A percentile compares a stretch with the other conserved stretches of the same genome.
Conservation (phyloP, 1,140 invertebrate species). For the Adelges cooleyi region DNA sequence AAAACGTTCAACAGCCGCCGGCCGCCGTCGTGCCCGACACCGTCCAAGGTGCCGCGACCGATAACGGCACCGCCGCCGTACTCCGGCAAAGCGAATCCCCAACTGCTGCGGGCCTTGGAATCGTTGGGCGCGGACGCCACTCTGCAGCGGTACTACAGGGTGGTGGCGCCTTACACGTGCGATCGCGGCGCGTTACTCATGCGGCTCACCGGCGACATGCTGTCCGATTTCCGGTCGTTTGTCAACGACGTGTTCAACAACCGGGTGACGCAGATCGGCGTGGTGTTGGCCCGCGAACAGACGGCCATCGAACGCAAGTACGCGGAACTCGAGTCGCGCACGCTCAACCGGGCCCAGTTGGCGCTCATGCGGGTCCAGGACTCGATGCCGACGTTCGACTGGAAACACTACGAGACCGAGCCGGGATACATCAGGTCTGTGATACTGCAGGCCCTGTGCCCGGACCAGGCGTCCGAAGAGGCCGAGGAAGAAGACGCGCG, state of each 20-base stretch:
- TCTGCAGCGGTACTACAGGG: neutral
- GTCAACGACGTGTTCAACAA: neutral
- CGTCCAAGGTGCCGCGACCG: no score
- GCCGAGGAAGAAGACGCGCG: neutral
- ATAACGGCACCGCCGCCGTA: no score
- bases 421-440: neutral
- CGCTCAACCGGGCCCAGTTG: neutral
- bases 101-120: neutral
- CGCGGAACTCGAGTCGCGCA: neutral
- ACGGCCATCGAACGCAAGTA: neutral
- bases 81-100: no score
- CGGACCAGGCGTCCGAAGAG: neutral
- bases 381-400: neutral
- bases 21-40: no score
- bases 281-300: neutral
- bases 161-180: neutral
- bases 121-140: neutral
- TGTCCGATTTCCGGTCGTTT: slow-evolving; percentile 5
- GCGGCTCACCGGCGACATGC: neutral
- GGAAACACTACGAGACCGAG: neutral
- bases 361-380: neutral
- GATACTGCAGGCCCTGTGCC: neutral
- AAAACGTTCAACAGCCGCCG: no score
- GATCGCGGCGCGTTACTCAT: neutral
- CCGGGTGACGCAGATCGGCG: neutral